Conservation (phyloP, 1,140 invertebrate species). For the Archivesica marissinica region DNA sequence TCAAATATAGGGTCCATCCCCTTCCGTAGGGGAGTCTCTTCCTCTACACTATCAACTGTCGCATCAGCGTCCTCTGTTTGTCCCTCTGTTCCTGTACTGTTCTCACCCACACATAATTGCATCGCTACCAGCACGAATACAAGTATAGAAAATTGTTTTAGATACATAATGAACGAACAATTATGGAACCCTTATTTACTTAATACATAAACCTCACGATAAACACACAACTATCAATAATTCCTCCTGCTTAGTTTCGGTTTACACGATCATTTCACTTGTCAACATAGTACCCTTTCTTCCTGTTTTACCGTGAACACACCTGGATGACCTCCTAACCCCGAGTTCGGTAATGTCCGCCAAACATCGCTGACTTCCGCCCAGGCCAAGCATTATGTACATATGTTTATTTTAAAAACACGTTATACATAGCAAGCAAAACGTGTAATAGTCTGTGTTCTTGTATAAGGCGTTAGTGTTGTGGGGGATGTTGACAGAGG, state of each 20-base stretch:
- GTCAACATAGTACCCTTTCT: constrained; percentile 27
- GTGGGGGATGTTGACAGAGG: no score
- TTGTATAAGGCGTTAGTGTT: no score
- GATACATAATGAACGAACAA: constrained; percentile 4
- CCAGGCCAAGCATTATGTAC: background rate
- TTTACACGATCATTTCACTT: background rate
- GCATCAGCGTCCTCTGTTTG: background rate
- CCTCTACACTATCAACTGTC: background rate
- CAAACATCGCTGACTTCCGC: constrained; percentile 21
- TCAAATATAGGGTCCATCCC: constrained; percentile 70
- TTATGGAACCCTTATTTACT: background rate
- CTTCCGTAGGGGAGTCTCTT: constrained; percentile 66
- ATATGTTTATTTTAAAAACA: no score
- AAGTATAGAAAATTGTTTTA: background rate
- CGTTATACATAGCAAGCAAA: no score
- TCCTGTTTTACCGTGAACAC: constrained; percentile 32
- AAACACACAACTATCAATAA: background rate
- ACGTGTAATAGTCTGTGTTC: no score
- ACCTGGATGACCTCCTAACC: constrained; percentile 45
- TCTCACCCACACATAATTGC: constrained; percentile 6
- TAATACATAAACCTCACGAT: background rate
- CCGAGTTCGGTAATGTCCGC: constrained; percentile 58
- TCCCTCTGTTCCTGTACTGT: constrained; percentile 15
- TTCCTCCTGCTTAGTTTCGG: background rate
- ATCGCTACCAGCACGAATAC: constrained; percentile 17